Base-by-base conservation (phyloP, 2,888 invertebrate species). In the Mythimna vitellina region DNA sequence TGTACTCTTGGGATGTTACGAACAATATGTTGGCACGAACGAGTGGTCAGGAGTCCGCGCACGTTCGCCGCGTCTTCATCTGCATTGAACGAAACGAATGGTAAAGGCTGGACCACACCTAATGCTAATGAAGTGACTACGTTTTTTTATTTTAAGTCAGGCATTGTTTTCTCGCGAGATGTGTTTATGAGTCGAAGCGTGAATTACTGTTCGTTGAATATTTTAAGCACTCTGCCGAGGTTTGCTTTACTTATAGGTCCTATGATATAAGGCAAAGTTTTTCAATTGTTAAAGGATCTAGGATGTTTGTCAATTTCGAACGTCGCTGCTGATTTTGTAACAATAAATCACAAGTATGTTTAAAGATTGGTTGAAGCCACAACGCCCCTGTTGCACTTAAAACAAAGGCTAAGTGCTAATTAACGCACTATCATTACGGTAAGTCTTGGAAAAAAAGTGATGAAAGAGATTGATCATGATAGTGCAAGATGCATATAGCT, bases 11-110 rank as follows among this genome's bases (percentile, higher is more conserved):
- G 87, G 86, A 87, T 83, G 83, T 83, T 83, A 85, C 82, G 86
- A 87, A 89, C 89, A 90, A 90, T 90, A 89, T 88, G 83, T 88
- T 87, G 84, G 85, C 87, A 85, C 84, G 88, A 88, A 87, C 86
- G 81, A 87, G 78, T 64, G 80, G 73, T 76, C 82, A 73, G 81
- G 71, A 90, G 88, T 89, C 90, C 49, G 78, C 49, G 86, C 92
- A 92, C 92, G 91, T 90, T 88, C 74, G 62, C 68, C 80, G 86
- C 82, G 86, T 86, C 90, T 90, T 89, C 90, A 90, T 90, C 87
- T 89, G 84, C 84, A 81, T 83, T 78, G 78, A 70, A 81, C 72
- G 75, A 81, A 80, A 77, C 73, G 64, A 70, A 61, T 70, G 38
- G 53, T 70, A 58, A 80, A 68, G 80, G 32, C 35, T 67, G 22